phyloP scores from a whole-genome alignment of 2,888 invertebrate genomes.

The Synergus umbraculus region DNA sequence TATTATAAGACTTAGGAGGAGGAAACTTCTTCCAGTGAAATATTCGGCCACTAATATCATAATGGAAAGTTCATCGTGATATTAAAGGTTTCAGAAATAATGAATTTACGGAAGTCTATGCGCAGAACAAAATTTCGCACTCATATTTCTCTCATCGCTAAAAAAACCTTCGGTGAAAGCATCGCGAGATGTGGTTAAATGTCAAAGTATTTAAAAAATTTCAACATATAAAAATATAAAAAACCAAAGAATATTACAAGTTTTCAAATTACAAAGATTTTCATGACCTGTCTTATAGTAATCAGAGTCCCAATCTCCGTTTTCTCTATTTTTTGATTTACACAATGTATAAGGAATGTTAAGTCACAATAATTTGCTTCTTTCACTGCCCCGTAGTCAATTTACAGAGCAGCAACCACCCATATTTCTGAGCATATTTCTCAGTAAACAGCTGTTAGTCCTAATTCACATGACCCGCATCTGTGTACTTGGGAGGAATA shows the following conservation, averaged over 20 bases:
- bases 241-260: too few relatives aligned
- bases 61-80: neutral
- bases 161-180: constrained; percentile 56
- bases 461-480: constrained; percentile 40
- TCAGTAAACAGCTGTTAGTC: constrained; percentile 14
- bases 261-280: too few relatives aligned
- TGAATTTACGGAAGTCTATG: neutral
- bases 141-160: constrained; percentile 9
- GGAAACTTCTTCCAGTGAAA: neutral
- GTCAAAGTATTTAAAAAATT: neutral
- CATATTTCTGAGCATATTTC: neutral
- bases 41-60: neutral
- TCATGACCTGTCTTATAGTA: too few relatives aligned
- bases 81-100: neutral
- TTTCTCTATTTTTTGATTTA: too few relatives aligned
- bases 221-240: neutral
- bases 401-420: neutral
- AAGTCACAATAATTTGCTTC: too few relatives aligned
- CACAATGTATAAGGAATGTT: too few relatives aligned
- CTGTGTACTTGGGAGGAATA: constrained; percentile 10
- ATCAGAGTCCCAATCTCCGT: too few relatives aligned
- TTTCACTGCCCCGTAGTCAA: too few relatives aligned
- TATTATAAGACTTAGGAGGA: neutral
- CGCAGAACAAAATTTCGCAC: neutral
- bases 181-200: constrained; percentile 54